These are phyloP conservation scores for Leptura quadrifasciata DNA, from an alignment of 2,888 invertebrate species.

Conservation along the genomic window DNA sequence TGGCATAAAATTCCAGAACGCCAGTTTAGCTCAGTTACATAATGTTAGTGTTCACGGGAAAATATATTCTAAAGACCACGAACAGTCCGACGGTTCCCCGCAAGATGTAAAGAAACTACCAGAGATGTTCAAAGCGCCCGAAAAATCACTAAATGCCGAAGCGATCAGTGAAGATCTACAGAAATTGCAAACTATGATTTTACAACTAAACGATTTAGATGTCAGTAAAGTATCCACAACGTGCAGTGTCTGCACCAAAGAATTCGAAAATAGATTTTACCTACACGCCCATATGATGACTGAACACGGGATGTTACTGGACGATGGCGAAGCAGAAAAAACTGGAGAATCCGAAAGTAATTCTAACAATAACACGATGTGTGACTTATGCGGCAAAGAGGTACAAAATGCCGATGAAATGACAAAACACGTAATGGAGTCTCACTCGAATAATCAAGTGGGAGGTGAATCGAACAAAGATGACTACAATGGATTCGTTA, in stretches of 20 bases:
- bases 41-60: slow-evolving; percentile 71
- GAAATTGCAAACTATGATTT: slow-evolving; percentile 92
- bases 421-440: slow-evolving; percentile 82
- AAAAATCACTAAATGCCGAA: slow-evolving; percentile 73
- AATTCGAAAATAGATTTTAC: slow-evolving; percentile 83
- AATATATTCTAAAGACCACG: slow-evolving; percentile 59
- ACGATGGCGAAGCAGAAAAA: slow-evolving; percentile 72
- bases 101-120: slow-evolving; percentile 48
- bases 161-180: slow-evolving; percentile 90
- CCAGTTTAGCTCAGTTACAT: slow-evolving; percentile 71
- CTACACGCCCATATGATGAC: slow-evolving; percentile 82
- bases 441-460: slow-evolving; percentile 75
- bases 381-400: slow-evolving; percentile 73
- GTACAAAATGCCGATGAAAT: slow-evolving; percentile 78
- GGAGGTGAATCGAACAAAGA: slow-evolving; percentile 65
- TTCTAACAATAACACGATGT: slow-evolving; percentile 70
- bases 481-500: slow-evolving; percentile 71
- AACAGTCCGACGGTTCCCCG: slow-evolving; percentile 64
- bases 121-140: slow-evolving; percentile 52
- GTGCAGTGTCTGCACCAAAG: slow-evolving; percentile 84
- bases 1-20: slow-evolving; percentile 75
- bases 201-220: slow-evolving; percentile 89
- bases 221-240: slow-evolving; percentile 74
- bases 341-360: slow-evolving; percentile 65
- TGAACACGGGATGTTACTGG: slow-evolving; percentile 78